A percentile compares a stretch with the other conserved stretches of the same genome.
Conservation (phyloP, 2,113 vertebrate genomes). For the Spea bombifrons region DNA sequence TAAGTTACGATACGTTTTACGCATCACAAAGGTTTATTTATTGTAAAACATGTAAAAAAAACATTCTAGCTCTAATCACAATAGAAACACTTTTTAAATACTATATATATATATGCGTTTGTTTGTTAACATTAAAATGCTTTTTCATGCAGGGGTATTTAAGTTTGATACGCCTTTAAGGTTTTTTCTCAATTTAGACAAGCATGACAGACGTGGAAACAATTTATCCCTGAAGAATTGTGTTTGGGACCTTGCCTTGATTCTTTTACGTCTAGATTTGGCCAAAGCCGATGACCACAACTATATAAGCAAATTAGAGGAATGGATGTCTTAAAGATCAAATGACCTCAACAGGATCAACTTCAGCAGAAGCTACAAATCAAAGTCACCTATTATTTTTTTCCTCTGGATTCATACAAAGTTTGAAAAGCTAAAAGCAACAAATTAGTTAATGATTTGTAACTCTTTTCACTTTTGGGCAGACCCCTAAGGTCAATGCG, state of each 20-base stretch:
- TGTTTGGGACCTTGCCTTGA: constrained; percentile 43
- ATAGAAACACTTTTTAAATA: too few relatives aligned
- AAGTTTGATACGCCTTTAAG: constrained; percentile 24
- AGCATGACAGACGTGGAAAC: constrained; percentile 36
- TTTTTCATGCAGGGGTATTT: constrained; percentile 10
- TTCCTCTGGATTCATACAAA: constrained; percentile 30
- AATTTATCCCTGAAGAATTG: constrained; percentile 31
- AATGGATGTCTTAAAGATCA: constrained; percentile 39
- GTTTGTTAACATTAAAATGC: background rate
- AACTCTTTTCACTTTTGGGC: constrained; percentile 9
- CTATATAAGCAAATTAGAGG: constrained; percentile 40
- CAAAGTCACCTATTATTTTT: constrained; percentile 39
- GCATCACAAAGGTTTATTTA: too few relatives aligned
- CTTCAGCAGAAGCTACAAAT: constrained; percentile 37
- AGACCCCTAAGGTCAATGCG: background rate
- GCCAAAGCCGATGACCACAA: constrained; percentile 34
- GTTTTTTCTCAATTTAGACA: constrained; percentile 14
- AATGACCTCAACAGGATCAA: constrained; percentile 43
- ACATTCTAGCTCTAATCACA: too few relatives aligned
- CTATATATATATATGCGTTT: too few relatives aligned
- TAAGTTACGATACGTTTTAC: too few relatives aligned
- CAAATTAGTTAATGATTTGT: constrained; percentile 11
- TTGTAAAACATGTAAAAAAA: too few relatives aligned
- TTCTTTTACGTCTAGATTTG: constrained; percentile 38
- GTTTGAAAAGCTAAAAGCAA: constrained; percentile 18